Evolutionary conservation across 2,888 invertebrate genomes (phyloP).

Genomic region (Lithophane semibrunnea): DNA sequence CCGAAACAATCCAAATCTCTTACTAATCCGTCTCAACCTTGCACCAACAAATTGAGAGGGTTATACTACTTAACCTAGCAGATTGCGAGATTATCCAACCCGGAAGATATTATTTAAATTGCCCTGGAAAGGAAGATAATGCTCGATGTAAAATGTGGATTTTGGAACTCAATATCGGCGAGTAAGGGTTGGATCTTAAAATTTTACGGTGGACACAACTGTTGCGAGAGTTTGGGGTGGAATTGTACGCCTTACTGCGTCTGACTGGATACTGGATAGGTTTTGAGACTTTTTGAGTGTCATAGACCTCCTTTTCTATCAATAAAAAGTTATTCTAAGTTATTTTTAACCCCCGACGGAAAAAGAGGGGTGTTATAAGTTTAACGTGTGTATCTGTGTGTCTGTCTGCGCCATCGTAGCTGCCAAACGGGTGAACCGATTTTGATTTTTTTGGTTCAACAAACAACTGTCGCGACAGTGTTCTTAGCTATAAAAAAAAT

Average conservation of each 20-base stretch:
- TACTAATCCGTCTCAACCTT: slow-evolving; percentile 45
- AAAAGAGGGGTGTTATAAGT: no score
- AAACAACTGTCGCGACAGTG: no score
- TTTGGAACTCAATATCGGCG: slow-evolving; percentile 58
- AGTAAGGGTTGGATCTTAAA: slow-evolving; percentile 52
- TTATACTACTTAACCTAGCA: slow-evolving; percentile 45
- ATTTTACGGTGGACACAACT: slow-evolving; percentile 61
- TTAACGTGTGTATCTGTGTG: no score
- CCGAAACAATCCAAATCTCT: slow-evolving; percentile 44
- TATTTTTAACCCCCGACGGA: neutral
- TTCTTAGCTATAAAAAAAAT: no score
- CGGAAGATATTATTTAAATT: slow-evolving; percentile 64
- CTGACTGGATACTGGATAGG: slow-evolving; percentile 2
- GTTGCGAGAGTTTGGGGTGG: slow-evolving; percentile 17
- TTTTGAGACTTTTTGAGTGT: slow-evolving; percentile 4
- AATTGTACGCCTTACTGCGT: slow-evolving; percentile 17
- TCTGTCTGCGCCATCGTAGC: no score
- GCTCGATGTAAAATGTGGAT: slow-evolving; percentile 50
- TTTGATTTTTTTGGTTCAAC: no score
- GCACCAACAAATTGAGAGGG: slow-evolving; percentile 52
- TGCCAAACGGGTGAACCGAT: no score
- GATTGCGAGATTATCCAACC: slow-evolving; percentile 51
- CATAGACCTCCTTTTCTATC: neutral
- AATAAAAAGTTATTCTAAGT: neutral
- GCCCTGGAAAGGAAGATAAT: slow-evolving; percentile 47